Conservation (phyloP, 2,113 vertebrate species). For the Notechis scutatus region DNA sequence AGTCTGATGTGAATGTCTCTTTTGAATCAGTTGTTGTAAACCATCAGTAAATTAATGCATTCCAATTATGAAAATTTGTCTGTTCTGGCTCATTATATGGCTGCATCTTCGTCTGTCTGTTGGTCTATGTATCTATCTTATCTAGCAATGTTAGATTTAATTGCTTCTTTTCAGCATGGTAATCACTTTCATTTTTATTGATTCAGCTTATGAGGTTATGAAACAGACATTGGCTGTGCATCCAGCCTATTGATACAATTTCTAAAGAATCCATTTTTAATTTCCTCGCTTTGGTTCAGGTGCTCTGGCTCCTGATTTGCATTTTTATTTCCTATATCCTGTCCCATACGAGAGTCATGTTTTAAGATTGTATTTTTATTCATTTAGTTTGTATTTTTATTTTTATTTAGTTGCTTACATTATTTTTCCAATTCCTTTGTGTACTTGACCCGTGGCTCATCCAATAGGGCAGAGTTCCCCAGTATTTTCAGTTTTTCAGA, state of each 20-base stretch:
- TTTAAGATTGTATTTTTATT: not conserved
- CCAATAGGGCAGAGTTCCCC: not conserved
- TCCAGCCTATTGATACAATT: not conserved
- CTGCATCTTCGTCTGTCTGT: not conserved
- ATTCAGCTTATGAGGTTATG: not conserved
- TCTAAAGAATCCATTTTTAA: not conserved
- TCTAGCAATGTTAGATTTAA: not conserved
- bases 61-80: constrained; percentile 28
- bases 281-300: not conserved
- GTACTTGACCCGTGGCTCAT: not conserved
- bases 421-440: not conserved
- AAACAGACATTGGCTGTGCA: not conserved
- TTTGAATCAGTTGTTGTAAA: not conserved
- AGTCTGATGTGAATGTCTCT: constrained; percentile 14
- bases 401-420: not conserved
- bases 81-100: constrained; percentile 26
- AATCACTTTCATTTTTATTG: not conserved
- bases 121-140: not conserved
- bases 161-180: not conserved
- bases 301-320: not conserved
- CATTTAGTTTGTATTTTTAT: not conserved
- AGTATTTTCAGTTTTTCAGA: not conserved
- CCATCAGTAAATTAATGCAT: constrained; percentile 18
- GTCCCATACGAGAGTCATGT: not conserved
- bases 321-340: not conserved